These are phyloP conservation scores for Batillaria attramentaria DNA, from an alignment of 1,140 invertebrate genomes.

Conservation along the genomic window DNA sequence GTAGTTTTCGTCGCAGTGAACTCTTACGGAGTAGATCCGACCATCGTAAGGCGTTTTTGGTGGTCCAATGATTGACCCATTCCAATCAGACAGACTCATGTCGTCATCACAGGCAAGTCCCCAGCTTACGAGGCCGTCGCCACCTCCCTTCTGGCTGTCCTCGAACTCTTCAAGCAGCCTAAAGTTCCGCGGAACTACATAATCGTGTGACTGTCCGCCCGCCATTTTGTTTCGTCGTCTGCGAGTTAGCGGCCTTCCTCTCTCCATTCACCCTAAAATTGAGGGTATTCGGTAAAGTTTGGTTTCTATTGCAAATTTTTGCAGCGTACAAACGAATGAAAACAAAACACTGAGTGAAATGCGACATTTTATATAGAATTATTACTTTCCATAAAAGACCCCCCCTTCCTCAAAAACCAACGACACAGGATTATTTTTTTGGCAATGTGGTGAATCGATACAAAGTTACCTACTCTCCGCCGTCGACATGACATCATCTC, in stretches of 20 bases:
- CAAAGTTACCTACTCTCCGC: no score
- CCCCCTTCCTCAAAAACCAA: no score
- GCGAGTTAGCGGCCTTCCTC: not conserved
- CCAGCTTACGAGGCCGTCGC: constrained; percentile 99
- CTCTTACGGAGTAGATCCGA: constrained; percentile 98
- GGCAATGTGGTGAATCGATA: no score
- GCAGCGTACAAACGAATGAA: not conserved
- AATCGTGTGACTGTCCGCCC: not conserved
- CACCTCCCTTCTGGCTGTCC: constrained; percentile 98
- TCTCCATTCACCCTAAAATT: not conserved
- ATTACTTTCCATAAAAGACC: no score
- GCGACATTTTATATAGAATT: no score
- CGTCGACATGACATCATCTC: no score
- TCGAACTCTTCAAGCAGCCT: constrained; percentile 97
- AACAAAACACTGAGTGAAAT: not conserved
- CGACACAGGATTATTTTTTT: no score
- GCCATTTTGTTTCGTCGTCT: not conserved
- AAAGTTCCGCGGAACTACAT: constrained; percentile 89
- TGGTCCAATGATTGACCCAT: constrained; percentile 99
- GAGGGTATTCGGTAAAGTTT: not conserved
- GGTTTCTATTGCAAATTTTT: no score
- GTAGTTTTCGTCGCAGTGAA: constrained; percentile 96
- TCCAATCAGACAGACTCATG: constrained; percentile 98
- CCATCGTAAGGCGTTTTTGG: constrained; percentile 98
- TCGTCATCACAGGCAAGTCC: constrained; percentile 98